phyloP scores from a whole-genome alignment of 2,113 vertebrate species.

The Dolichotis patagonum region DNA sequence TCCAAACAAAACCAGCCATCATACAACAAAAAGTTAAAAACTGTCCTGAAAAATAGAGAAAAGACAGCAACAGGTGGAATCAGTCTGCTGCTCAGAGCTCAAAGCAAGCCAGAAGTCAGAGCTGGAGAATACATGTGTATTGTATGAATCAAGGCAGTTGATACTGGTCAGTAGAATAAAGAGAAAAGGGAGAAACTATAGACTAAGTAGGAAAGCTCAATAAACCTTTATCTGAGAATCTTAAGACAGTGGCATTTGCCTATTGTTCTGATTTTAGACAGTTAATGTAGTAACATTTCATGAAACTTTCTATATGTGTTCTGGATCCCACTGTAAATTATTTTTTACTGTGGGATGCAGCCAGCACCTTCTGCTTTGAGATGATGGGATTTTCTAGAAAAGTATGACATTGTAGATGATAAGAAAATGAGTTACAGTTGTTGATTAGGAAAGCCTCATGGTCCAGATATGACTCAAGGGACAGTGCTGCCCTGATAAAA shows the following conservation, averaged over 20 bases:
- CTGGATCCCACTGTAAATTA: not conserved
- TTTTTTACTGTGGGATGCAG: not conserved
- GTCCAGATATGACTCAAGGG: not conserved
- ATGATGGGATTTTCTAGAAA: not conserved
- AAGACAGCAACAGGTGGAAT: not conserved
- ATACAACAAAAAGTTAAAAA: not conserved
- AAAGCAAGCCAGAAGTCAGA: not conserved
- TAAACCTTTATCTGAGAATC: not conserved
- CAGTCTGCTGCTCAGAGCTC: not conserved
- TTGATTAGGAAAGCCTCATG: not conserved
- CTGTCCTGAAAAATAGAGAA: constrained; percentile 2
- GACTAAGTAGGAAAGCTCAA: not conserved
- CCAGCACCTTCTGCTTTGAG: constrained; percentile 33
- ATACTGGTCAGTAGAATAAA: not conserved
- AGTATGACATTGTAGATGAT: not conserved
- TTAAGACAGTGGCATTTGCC: not conserved
- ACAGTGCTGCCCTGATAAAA: not conserved
- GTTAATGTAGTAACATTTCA: not conserved
- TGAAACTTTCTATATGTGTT: not conserved
- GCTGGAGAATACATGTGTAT: not conserved
- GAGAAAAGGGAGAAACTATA: not conserved
- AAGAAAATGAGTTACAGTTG: not conserved
- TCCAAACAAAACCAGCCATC: constrained; percentile 10
- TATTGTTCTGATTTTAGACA: not conserved
- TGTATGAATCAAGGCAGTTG: not conserved